These are phyloP conservation scores for Drosophila nigritarsus DNA, from an alignment of 2,888 invertebrate genomes.

Conservation along the genomic window DNA sequence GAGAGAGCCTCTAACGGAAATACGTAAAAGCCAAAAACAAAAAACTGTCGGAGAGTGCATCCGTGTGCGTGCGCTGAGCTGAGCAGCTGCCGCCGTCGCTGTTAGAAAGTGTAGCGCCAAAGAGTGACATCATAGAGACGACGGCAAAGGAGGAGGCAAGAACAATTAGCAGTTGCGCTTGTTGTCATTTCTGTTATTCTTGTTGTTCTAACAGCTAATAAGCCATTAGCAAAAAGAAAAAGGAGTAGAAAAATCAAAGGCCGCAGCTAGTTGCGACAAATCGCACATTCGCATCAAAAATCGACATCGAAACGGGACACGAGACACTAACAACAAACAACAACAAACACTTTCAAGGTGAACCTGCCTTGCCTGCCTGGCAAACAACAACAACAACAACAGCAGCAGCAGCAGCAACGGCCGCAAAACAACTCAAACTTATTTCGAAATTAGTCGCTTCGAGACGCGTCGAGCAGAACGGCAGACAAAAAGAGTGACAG, in stretches of 20 bases:
- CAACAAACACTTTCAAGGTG: constrained; percentile 63
- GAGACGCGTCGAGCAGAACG: constrained; percentile 39
- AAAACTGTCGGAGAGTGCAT: constrained; percentile 41
- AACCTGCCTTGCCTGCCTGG: constrained; percentile 56
- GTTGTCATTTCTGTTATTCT: constrained; percentile 19
- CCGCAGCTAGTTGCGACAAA: constrained; percentile 41
- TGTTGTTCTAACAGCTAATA: constrained; percentile 24
- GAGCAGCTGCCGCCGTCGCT: constrained; percentile 59
- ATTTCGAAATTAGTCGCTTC: constrained; percentile 50
- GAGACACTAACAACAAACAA: constrained; percentile 59
- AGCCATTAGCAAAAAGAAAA: not conserved
- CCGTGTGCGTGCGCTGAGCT: constrained; percentile 42
- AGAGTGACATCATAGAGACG: constrained; percentile 66
- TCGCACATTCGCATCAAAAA: constrained; percentile 29
- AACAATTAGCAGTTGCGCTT: constrained; percentile 42
- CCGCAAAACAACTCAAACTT: constrained; percentile 46
- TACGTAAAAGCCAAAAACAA: constrained; percentile 35
- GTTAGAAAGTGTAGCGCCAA: constrained; percentile 71
- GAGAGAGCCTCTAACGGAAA: constrained; percentile 47
- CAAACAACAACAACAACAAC: constrained; percentile 30
- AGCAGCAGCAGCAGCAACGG: constrained; percentile 34
- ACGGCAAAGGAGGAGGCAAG: constrained; percentile 3
- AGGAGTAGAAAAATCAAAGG: constrained; percentile 8
- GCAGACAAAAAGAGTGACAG: constrained; percentile 39
- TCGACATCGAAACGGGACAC: constrained; percentile 27